Evolutionary conservation across 2,888 invertebrate genomes (phyloP).

Genomic region (Scaptomyza cyrtandrae): DNA sequence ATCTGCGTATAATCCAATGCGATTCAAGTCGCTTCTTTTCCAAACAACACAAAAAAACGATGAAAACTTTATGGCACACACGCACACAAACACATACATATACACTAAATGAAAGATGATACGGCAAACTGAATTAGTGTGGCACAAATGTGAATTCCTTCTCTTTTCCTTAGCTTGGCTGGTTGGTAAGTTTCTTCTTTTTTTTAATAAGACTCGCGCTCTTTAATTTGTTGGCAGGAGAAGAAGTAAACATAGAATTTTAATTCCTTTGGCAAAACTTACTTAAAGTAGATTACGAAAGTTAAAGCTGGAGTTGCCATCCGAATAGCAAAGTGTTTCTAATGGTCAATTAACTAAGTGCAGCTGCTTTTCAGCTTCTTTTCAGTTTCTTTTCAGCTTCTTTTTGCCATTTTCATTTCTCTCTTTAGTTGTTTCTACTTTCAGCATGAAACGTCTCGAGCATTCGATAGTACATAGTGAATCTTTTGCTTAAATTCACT

Average conservation of each 20-base stretch:
- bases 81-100: slow-evolving; percentile 18
- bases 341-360: slow-evolving; percentile 66
- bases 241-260: slow-evolving; percentile 32
- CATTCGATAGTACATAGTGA: background rate
- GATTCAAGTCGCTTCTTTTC: slow-evolving; percentile 36
- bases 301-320: slow-evolving; percentile 52
- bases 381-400: slow-evolving; percentile 39
- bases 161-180: slow-evolving; percentile 3
- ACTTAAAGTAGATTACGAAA: slow-evolving; percentile 50
- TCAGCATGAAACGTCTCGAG: background rate
- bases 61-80: slow-evolving; percentile 47
- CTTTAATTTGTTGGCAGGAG: slow-evolving; percentile 51
- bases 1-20: slow-evolving; percentile 55
- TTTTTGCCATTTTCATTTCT: background rate
- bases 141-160: slow-evolving; percentile 44
- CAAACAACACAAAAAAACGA: slow-evolving; percentile 21
- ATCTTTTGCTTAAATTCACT: background rate
- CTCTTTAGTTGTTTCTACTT: no score
- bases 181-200: slow-evolving; percentile 11
- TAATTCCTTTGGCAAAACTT: slow-evolving; percentile 60
- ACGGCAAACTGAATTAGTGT: slow-evolving; percentile 71
- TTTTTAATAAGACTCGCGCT: slow-evolving; percentile 13
- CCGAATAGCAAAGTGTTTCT: slow-evolving; percentile 53
- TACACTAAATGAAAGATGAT: slow-evolving; percentile 53
- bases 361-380: slow-evolving; percentile 38